These are phyloP conservation scores for Cettia cetti DNA, from an alignment of 2,113 vertebrate species.

Conservation along the genomic window DNA sequence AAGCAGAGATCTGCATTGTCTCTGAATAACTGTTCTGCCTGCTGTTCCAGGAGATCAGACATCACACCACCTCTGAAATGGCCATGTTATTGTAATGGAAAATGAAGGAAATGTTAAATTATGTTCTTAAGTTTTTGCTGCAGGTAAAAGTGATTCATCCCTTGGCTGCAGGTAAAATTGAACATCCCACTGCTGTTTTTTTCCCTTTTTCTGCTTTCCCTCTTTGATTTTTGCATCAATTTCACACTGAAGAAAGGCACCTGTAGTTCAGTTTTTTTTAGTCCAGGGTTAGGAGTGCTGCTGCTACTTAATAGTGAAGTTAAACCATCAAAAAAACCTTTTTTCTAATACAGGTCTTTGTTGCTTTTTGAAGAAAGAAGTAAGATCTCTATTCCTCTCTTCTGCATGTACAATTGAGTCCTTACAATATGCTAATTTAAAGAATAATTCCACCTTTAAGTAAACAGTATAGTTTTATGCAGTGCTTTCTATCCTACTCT, in stretches of 20 bases:
- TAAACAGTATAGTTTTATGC: not conserved
- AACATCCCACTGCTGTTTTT: not conserved
- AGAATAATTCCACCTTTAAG: not conserved
- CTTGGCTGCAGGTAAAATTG: not conserved
- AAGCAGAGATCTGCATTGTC: not conserved
- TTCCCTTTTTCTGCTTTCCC: not conserved
- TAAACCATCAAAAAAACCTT: not conserved
- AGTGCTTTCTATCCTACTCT: not conserved
- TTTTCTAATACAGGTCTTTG: not conserved
- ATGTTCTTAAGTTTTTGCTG: not conserved
- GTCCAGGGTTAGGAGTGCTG: not conserved
- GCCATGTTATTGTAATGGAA: not conserved
- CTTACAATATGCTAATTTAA: not conserved
- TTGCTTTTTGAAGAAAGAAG: not conserved
- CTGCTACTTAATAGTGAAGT: not conserved
- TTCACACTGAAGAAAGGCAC: not conserved
- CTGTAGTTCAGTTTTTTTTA: not conserved
- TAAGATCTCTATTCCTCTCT: not conserved
- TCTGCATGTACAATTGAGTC: not conserved
- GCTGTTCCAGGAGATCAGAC: not conserved
- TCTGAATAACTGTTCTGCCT: not conserved
- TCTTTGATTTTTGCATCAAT: not conserved
- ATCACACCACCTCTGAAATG: not conserved
- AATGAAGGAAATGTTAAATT: not conserved
- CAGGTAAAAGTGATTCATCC: not conserved